phyloP scores from a whole-genome alignment of 2,888 invertebrate genomes.

The Ernsta delagoae region DNA sequence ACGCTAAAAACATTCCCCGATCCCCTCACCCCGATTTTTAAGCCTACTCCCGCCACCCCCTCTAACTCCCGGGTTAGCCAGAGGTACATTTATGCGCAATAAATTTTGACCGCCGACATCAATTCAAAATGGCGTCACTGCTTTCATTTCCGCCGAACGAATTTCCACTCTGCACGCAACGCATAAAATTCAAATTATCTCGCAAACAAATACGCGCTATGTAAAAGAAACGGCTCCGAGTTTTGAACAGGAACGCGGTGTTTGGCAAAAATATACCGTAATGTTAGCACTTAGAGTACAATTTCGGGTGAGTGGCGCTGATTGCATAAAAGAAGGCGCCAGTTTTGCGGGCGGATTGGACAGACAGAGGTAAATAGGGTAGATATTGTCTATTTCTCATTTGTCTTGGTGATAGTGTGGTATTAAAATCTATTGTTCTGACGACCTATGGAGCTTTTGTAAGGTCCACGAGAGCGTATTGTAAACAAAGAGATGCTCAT shows the following conservation, averaged over 20 bases:
- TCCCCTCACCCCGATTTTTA: slow-evolving; percentile 81
- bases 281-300: slow-evolving; percentile 49
- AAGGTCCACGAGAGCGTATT: slow-evolving; percentile 47
- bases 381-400: slow-evolving; percentile 78
- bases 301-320: slow-evolving; percentile 52
- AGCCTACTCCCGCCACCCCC: slow-evolving; percentile 79
- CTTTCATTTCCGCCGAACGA: slow-evolving; percentile 47
- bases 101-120: slow-evolving; percentile 80
- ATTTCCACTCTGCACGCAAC: slow-evolving; percentile 49
- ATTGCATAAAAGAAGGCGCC: slow-evolving; percentile 72
- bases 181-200: slow-evolving; percentile 45
- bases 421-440: slow-evolving; percentile 72
- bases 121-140: slow-evolving; percentile 70
- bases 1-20: slow-evolving; percentile 83
- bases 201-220: slow-evolving; percentile 59
- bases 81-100: slow-evolving; percentile 85
- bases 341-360: slow-evolving; percentile 69
- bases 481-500: slow-evolving; percentile 45
- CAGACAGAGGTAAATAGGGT: slow-evolving; percentile 76
- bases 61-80: slow-evolving; percentile 83
- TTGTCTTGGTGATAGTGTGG: slow-evolving; percentile 77
- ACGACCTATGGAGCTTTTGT: slow-evolving; percentile 46
- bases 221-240: slow-evolving; percentile 74
- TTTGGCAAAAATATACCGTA: slow-evolving; percentile 69
- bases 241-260: slow-evolving; percentile 66